Evolutionary conservation across 2,797 vertebrate species (phyloP).

Genomic region (Chaunax sp.): DNA sequence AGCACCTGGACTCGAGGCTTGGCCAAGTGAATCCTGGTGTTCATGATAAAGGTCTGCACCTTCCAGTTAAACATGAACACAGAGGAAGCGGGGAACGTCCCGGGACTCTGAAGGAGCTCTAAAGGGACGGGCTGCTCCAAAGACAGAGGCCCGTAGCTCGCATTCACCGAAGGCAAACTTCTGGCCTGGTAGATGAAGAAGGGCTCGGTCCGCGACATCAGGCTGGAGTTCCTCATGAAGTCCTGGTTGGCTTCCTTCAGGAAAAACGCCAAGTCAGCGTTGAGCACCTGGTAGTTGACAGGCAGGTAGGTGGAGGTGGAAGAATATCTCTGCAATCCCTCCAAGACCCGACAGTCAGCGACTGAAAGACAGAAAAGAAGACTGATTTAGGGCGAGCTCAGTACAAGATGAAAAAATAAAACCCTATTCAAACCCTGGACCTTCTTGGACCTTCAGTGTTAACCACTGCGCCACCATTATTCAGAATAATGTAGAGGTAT

Average conservation of each 20-base stretch:
- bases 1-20: slow-evolving; percentile 87
- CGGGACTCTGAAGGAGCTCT: slow-evolving; percentile 84
- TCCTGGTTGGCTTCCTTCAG: slow-evolving; percentile 92
- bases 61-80: slow-evolving; percentile 90
- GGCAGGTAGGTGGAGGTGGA: slow-evolving; percentile 92
- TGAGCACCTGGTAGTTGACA: slow-evolving; percentile 89
- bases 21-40: slow-evolving; percentile 82
- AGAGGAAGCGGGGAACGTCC: slow-evolving; percentile 81
- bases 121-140: slow-evolving; percentile 87
- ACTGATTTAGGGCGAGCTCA: slow-evolving; percentile 33
- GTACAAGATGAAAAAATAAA: background rate
- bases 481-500: no score
- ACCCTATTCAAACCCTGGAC: no score
- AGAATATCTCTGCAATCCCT: slow-evolving; percentile 87
- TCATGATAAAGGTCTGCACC: slow-evolving; percentile 86
- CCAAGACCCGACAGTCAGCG: slow-evolving; percentile 84
- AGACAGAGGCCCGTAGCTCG: slow-evolving; percentile 91
- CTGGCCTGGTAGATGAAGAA: slow-evolving; percentile 91
- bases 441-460: no score
- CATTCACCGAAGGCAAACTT: slow-evolving; percentile 85
- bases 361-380: slow-evolving; percentile 80
- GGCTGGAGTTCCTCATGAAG: slow-evolving; percentile 91
- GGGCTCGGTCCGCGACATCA: slow-evolving; percentile 88
- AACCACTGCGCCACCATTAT: no score
- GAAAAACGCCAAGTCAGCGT: slow-evolving; percentile 89